These are phyloP conservation scores for Semibalanus balanoides DNA, from an alignment of 1,140 invertebrate species.

Conservation along the genomic window DNA sequence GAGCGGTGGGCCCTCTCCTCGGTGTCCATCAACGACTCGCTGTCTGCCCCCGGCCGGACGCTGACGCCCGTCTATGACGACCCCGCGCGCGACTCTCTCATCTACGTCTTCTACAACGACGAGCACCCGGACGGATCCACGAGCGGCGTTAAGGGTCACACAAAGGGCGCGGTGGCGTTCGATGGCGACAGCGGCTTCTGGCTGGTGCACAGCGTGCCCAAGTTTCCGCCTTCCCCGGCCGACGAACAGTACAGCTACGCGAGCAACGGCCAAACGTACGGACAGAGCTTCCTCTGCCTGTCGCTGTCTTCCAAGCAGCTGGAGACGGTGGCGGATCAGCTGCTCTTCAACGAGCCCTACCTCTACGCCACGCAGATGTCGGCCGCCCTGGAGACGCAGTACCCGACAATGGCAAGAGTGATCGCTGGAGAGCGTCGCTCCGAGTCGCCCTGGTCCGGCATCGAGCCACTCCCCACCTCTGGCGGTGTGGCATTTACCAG, in stretches of 20 bases:
- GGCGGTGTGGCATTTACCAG: slow-evolving; percentile 46
- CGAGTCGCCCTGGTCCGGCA: slow-evolving; percentile 44
- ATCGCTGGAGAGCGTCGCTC: slow-evolving; percentile 43
- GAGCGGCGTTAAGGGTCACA: slow-evolving; percentile 49
- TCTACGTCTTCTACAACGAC: slow-evolving; percentile 66
- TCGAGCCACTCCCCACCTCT: slow-evolving; percentile 40
- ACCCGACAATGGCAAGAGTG: slow-evolving; percentile 44
- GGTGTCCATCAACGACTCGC: slow-evolving; percentile 39
- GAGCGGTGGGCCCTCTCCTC: slow-evolving; percentile 52
- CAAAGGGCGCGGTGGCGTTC: slow-evolving; percentile 71
- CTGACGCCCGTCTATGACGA: slow-evolving; percentile 46
- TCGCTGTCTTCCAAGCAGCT: slow-evolving; percentile 47
- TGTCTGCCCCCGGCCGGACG: slow-evolving; percentile 54
- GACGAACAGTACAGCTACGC: slow-evolving; percentile 53
- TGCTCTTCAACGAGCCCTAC: slow-evolving; percentile 59
- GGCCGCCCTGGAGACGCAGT: slow-evolving; percentile 30
- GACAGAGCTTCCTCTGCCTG: slow-evolving; percentile 77
- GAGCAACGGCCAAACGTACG: slow-evolving; percentile 49
- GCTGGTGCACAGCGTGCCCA: slow-evolving; percentile 81
- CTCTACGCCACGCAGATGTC: slow-evolving; percentile 47
- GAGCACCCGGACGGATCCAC: slow-evolving; percentile 46
- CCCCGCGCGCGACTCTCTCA: slow-evolving; percentile 20
- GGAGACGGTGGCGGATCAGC: slow-evolving; percentile 51
- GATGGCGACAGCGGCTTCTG: slow-evolving; percentile 59
- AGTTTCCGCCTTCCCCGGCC: slow-evolving; percentile 51